These are phyloP conservation scores for Pholis gunnellus DNA, from an alignment of 2,113 vertebrate genomes.

Conservation along the genomic window DNA sequence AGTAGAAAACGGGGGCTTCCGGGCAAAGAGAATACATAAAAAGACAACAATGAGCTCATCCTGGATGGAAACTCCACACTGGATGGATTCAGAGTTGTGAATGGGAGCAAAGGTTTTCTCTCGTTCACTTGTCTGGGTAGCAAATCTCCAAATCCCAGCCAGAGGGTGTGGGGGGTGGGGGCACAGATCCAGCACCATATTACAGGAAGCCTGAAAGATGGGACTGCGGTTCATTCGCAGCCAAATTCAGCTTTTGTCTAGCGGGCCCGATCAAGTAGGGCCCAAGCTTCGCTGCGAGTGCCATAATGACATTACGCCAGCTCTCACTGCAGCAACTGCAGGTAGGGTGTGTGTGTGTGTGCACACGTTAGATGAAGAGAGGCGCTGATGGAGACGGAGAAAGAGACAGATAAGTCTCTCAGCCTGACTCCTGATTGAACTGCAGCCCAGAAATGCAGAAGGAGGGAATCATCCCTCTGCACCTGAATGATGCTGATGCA, in stretches of 20 bases:
- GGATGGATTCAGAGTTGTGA: constrained; percentile 53
- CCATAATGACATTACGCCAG: constrained; percentile 50
- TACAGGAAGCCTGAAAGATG: constrained; percentile 61
- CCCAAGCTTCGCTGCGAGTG: constrained; percentile 47
- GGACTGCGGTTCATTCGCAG: constrained; percentile 47
- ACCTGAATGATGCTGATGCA: constrained; percentile 44
- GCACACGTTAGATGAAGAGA: constrained; percentile 5
- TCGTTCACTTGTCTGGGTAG: constrained; percentile 64
- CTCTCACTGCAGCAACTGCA: constrained; percentile 34
- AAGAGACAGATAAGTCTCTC: constrained; percentile 54
- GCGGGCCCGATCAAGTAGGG: constrained; percentile 34
- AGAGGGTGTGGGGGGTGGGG: constrained; percentile 20
- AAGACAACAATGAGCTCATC: constrained; percentile 74
- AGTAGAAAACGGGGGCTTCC: constrained; percentile 61
- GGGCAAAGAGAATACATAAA: constrained; percentile 67
- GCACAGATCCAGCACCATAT: constrained; percentile 64
- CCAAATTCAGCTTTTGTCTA: constrained; percentile 70
- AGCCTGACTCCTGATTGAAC: constrained; percentile 56
- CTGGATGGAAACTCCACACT: constrained; percentile 56
- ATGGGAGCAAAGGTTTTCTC: constrained; percentile 66
- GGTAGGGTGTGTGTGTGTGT: constrained; percentile 3
- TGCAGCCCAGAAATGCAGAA: constrained; percentile 61
- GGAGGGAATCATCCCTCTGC: constrained; percentile 22
- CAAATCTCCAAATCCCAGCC: constrained; percentile 77
- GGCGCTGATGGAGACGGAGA: constrained; percentile 18